Evolutionary conservation across 2,113 vertebrate genomes (phyloP), one percentile per base, ranked within the genome.

Genomic region (Cephalopholis sonnerati): DNA sequence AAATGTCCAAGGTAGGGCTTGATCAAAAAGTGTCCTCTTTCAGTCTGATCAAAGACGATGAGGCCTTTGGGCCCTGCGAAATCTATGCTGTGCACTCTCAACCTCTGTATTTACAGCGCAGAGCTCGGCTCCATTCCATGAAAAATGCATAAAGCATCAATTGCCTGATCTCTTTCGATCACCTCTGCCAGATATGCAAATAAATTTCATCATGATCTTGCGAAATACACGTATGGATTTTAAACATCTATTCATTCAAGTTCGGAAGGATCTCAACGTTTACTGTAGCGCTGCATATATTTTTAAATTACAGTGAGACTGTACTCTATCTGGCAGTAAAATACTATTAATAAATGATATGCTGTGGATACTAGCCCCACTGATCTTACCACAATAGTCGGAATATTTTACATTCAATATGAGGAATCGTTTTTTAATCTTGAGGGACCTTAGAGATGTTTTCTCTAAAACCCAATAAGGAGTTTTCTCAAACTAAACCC

Each of bases 61-160:
- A 75, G 80, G 83, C 83, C 74, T 82, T 58, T 41, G 81, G 77
- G 81, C 66, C 82, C 70, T 57, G 67, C 73, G 79, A 85, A 86
- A 85, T 77, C 84, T 61, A 66, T 41, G 83, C 75, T 22, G 18
- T 36, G 75, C 68, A 77, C 84, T 72, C 68, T 70, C 66, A 80
- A 51, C 59, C 76, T 68, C 80, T 9, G 74, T 90, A 91, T 92
- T 93, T 90, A 93, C 92, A 86, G 79, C 67, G 44, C 36, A 70
- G 65, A 53, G 39, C 76, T 66, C 64, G 20, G 48, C 64, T 68
- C 58, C 63, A 29, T 62, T 79, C 77, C 69, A 87, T 93, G 64
- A 93, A 94, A 91, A 89, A 91, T 91, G 88, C 90, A 91, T 69
- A 58, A 78, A 61, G 83, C 87, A 77, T 82, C 77, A 87, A 66